These are phyloP conservation scores for Metallyticus violacea DNA, from an alignment of 2,888 invertebrate species.

Conservation along the genomic window DNA sequence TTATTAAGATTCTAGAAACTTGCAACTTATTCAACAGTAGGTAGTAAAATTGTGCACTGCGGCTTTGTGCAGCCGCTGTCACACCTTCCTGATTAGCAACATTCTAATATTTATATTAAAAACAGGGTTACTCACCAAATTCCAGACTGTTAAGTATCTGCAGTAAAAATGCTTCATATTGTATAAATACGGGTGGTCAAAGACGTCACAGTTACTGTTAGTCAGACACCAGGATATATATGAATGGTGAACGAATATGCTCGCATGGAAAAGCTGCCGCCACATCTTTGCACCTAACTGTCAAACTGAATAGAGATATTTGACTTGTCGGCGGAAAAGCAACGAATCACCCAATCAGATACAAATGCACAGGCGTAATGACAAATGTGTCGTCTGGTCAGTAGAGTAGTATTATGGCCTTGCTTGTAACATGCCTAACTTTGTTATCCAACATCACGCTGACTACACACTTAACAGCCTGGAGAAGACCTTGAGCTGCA, in stretches of 20 bases:
- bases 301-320: too few species aligned
- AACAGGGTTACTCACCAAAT: not conserved
- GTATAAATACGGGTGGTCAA: not conserved
- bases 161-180: not conserved
- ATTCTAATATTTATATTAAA: too few species aligned
- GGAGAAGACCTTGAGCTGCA: not conserved
- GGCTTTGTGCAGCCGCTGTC: too few species aligned
- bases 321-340: too few species aligned
- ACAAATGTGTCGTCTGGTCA: not conserved
- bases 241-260: not conserved
- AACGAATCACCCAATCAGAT: not conserved
- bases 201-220: not conserved
- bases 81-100: too few species aligned
- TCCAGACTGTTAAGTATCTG: not conserved
- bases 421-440: not conserved
- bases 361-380: not conserved
- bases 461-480: not conserved
- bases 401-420: too few species aligned
- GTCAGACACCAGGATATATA: not conserved
- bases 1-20: too few species aligned
- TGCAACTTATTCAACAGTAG: too few species aligned
- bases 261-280: not conserved
- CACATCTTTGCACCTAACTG: not conserved
- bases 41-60: too few species aligned
- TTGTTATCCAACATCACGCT: not conserved